Base-by-base conservation (phyloP, 2,113 vertebrate species). In the Saguinus imperator region DNA sequence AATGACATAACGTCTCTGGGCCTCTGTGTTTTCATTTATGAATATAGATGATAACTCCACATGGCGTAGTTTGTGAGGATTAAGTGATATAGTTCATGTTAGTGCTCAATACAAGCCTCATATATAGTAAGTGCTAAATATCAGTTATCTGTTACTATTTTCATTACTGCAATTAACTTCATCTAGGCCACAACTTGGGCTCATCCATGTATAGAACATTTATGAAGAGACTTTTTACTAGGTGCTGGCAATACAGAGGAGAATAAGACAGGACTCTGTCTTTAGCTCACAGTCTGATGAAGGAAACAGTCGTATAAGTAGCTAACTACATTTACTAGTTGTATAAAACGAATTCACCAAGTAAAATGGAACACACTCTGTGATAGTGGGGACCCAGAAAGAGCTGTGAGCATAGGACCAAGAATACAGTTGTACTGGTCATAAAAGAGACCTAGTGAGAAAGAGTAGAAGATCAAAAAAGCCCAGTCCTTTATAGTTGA, bases 61-160 rank as follows among this genome's bases (percentile, higher is more conserved):
- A 87, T 29, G 7, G 0, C 1, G 23, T 95, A 82, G 32, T 68
- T 64, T 86, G 9, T n/a, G 61, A 83, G 20, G 8, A 86, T 66
- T 89, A 66, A 89, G 64, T 89, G n/a, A 48, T 81, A 76, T 57
- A 35, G 64, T 91, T 92, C 16, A 94, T 94, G 87, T 95, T n/a
- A 43, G 37, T 68, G 21, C 32, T 84, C 45, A 84, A 58, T 35
- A 68, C 14, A 94, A 84, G n/a, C 14, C 52, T 64, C 1, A 32
- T 80, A 83, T 12, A 73, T 58, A 79, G 27, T 77, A 90, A 79
- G 35, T 87, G 52, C 52, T 79, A 58, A 89, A 13, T 82, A 79
- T 89, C 52, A 40, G n/a, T 48, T 68, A 90, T 64, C 35, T 72
- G 25, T 83, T 48, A 57, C 43, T 43, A 77, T 55, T 89, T 92